phyloP scores from a whole-genome alignment of 2,797 vertebrate genomes.

The Sebastes steindachneri region DNA sequence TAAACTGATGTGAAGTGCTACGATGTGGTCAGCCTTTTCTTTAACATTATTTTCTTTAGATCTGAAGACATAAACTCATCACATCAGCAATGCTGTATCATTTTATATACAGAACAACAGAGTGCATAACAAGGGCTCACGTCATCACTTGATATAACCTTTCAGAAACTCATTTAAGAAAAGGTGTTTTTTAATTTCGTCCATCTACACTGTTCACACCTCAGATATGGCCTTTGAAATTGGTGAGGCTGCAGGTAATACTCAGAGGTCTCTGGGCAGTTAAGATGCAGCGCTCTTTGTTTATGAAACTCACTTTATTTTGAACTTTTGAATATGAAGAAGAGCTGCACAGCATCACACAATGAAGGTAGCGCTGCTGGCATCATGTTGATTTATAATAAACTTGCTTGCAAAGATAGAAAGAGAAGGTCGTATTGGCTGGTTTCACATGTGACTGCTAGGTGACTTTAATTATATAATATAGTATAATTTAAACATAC shows the following conservation, averaged over 20 bases:
- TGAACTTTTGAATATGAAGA: not conserved
- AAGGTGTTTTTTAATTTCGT: not conserved
- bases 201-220: not conserved
- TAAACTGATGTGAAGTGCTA: no score
- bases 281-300: not conserved
- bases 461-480: not conserved
- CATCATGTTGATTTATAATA: not conserved
- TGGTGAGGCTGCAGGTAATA: not conserved
- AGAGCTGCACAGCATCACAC: not conserved
- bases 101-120: not conserved
- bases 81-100: not conserved
- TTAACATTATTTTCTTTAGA: not conserved
- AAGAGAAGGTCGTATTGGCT: not conserved
- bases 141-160: not conserved
- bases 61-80: not conserved
- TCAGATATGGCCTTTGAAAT: not conserved
- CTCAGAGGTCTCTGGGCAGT: not conserved
- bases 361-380: not conserved
- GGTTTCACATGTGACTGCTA: not conserved
- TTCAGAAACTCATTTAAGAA: not conserved
- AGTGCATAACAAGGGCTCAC: not conserved
- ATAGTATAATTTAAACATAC: not conserved
- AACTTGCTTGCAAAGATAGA: not conserved
- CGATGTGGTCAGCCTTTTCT: not conserved
- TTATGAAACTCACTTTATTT: not conserved